These are phyloP conservation scores for Hipposideros larvatus DNA, from an alignment of 2,797 vertebrate genomes.

Conservation along the genomic window DNA sequence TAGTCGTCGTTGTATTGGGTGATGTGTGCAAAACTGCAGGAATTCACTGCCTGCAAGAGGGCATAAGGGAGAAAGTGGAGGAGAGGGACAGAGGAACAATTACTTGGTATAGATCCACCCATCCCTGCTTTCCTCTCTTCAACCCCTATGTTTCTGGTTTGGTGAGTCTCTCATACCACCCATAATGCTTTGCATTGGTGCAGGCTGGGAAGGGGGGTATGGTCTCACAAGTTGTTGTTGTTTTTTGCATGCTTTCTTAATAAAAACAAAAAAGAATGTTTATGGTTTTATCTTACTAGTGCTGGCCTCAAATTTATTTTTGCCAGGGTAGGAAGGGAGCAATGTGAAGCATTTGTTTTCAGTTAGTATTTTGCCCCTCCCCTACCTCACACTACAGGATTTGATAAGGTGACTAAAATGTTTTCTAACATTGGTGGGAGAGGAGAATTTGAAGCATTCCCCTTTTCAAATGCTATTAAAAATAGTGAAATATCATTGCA, in stretches of 20 bases:
- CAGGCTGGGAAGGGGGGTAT: constrained; percentile 83
- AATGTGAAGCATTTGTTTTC: not conserved
- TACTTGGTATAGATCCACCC: constrained; percentile 32
- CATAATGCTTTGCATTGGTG: constrained; percentile 79
- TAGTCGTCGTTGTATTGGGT: constrained; percentile 68
- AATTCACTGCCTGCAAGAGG: constrained; percentile 65
- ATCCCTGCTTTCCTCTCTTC: constrained; percentile 67
- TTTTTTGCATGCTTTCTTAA: constrained; percentile 92
- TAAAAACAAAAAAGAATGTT: constrained; percentile 89
- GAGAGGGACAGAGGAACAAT: constrained; percentile 22
- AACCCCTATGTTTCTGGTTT: constrained; percentile 69
- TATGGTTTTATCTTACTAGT: constrained; percentile 84
- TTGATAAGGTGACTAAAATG: not conserved
- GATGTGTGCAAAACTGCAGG: constrained; percentile 69
- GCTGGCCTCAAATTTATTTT: constrained; percentile 62
- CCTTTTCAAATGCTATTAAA: not conserved
- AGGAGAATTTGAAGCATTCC: not conserved
- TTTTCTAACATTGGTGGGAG: not conserved
- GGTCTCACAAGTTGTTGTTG: constrained; percentile 87
- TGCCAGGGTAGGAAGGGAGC: not conserved
- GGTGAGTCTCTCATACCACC: constrained; percentile 74
- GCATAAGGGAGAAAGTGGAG: constrained; percentile 40
- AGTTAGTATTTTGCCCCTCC: not conserved
- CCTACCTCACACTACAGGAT: not conserved
- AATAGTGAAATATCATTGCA: not conserved